Base-by-base conservation (phyloP, 2,888 invertebrate species). In the Drosophila anomelani region DNA sequence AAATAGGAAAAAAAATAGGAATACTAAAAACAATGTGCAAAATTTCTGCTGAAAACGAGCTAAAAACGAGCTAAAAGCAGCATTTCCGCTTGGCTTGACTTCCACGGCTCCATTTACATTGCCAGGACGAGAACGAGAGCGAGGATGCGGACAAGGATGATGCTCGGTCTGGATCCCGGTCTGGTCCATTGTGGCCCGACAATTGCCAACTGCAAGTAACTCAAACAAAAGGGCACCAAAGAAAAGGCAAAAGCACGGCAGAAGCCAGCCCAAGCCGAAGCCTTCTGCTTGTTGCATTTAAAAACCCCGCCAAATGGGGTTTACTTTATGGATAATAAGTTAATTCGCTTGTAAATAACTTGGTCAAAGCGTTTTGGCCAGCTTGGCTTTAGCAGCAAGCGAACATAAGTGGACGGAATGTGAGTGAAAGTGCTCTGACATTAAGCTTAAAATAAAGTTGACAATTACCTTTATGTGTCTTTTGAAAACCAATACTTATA, bases 321-420 rank as follows among this genome's bases (percentile, higher is more conserved):
- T 89, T 85, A 83, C 85, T 85, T 87, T 83, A 78, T 80, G 89
- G 86, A 80, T 88, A 89, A 89, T 85, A 85, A 81, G 85, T 82
- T 85, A 88, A 86, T 86, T 89, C 88, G 84, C 87, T 88, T 86
- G 81, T 83, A 75, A 79, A 83, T 83, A 80, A 89, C 72, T 88
- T 89, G 75, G 68, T 68, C 63, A 78, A 78, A 78, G 73, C 63
- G 58, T 41, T 26, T 57, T 29, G 78, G 54, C 38, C 47, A 41
- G 39, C 26, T 34, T 17, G 77, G 64, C 77, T 71, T 66, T 66
- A 8, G 47, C 66, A 41, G 29, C 38, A 10, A 56, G 32, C 60
- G 60, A 23, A 32, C 63, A 61, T 23, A 32, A 67, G 57, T 69
- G 34, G 57, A 47, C 47, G 32, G 39, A 7, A 41, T 29, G 36